These are phyloP conservation scores for Rhodophaea formosa DNA, from an alignment of 2,888 invertebrate genomes.

Conservation along the genomic window DNA sequence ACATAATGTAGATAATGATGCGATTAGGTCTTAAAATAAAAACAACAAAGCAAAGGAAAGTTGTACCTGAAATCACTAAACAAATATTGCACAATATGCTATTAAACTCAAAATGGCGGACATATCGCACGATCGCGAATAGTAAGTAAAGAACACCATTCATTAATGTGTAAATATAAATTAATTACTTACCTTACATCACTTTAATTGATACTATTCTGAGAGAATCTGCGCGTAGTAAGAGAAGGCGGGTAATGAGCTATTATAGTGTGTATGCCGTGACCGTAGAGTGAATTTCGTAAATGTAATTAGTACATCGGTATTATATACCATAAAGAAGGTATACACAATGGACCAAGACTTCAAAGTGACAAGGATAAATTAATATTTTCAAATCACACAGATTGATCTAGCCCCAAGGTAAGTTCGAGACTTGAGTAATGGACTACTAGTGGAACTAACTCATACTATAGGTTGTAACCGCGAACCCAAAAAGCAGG, in stretches of 20 bases:
- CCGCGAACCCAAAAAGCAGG: too few relatives aligned
- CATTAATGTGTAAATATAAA: constrained; percentile 4
- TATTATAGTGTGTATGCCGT: background rate
- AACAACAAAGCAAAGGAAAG: background rate
- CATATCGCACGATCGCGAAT: constrained; percentile 11
- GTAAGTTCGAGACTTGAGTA: too few relatives aligned
- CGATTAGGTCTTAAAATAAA: background rate
- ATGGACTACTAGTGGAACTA: too few relatives aligned
- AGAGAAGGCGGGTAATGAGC: background rate
- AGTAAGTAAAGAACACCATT: constrained; percentile 5
- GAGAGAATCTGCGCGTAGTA: background rate
- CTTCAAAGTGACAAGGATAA: too few relatives aligned
- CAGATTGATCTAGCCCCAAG: too few relatives aligned
- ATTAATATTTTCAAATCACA: too few relatives aligned
- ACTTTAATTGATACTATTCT: constrained; percentile 12
- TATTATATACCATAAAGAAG: too few relatives aligned
- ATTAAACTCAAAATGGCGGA: constrained; percentile 6
- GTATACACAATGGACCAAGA: too few relatives aligned
- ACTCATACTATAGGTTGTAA: too few relatives aligned
- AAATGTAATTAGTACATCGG: too few relatives aligned
- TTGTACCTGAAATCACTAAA: background rate
- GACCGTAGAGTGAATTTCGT: background rate
- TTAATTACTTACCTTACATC: constrained; percentile 7
- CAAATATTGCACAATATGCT: background rate
- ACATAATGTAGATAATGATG: too few relatives aligned